Conservation (phyloP, 1,140 invertebrate species). For the Colletes latitarsis region DNA sequence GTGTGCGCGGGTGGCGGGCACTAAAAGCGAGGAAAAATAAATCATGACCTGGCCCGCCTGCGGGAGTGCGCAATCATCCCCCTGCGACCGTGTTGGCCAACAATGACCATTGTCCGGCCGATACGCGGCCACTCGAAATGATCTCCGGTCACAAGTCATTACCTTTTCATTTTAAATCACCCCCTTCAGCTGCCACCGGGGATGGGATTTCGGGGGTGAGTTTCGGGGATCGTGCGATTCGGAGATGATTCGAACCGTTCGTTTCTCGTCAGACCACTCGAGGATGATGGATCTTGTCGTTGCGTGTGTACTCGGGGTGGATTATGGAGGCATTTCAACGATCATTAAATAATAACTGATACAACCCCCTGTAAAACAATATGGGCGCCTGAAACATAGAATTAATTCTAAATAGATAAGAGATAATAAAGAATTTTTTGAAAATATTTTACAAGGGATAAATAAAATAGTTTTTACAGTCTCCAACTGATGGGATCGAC, state of each 20-base stretch:
- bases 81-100: constrained; percentile 76
- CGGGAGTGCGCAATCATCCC: constrained; percentile 65
- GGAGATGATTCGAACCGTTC: background rate
- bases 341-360: too few relatives aligned
- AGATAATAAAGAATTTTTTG: too few relatives aligned
- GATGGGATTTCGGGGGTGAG: background rate
- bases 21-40: constrained; percentile 66
- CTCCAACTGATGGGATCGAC: too few relatives aligned
- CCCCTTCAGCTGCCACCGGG: constrained; percentile 26
- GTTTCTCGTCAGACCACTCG: background rate
- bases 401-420: too few relatives aligned
- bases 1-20: constrained; percentile 43
- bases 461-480: too few relatives aligned
- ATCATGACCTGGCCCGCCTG: constrained; percentile 64
- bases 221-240: background rate
- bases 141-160: constrained; percentile 80
- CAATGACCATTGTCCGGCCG: constrained; percentile 74
- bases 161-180: constrained; percentile 78
- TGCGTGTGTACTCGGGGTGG: background rate
- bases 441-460: too few relatives aligned
- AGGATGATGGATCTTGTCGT: background rate
- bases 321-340: too few relatives aligned
- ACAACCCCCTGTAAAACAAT: too few relatives aligned
- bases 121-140: constrained; percentile 72
- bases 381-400: too few relatives aligned